Evolutionary conservation across 2,797 vertebrate species (phyloP).

Genomic region (Acipenser oxyrinchus): DNA sequence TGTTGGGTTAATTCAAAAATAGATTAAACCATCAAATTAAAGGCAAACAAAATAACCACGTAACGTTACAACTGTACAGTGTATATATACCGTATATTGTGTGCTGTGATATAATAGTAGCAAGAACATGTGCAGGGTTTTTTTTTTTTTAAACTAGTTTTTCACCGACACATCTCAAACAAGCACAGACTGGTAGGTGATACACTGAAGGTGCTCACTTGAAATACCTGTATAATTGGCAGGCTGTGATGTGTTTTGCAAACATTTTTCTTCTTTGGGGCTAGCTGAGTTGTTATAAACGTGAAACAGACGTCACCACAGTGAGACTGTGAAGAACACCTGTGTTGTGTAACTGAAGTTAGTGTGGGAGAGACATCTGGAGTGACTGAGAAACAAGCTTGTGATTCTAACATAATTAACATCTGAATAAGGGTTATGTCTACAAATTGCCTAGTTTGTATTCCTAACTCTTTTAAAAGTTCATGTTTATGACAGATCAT

Average conservation of each 20-base stretch:
- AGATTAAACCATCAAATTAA: too few species aligned
- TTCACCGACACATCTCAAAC: slow-evolving; percentile 17
- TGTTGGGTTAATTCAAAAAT: too few species aligned
- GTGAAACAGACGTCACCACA: slow-evolving; percentile 17
- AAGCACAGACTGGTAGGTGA: slow-evolving; percentile 25
- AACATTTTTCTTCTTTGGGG: slow-evolving; percentile 23
- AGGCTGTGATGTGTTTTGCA: slow-evolving; percentile 37
- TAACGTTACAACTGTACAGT: too few species aligned
- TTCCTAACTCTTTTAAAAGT: too few species aligned
- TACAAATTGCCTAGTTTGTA: not conserved
- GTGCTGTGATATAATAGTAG: too few species aligned
- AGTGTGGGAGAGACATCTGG: slow-evolving; percentile 41
- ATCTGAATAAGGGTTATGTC: slow-evolving; percentile 8
- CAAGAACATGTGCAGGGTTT: too few species aligned
- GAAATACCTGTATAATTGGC: slow-evolving; percentile 30
- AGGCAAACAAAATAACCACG: too few species aligned
- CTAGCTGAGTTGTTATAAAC: slow-evolving; percentile 31
- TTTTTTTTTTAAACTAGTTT: not conserved
- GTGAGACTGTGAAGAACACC: slow-evolving; percentile 26
- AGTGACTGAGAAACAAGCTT: slow-evolving; percentile 19
- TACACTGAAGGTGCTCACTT: not conserved
- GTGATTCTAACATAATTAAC: slow-evolving; percentile 11
- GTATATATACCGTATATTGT: too few species aligned
- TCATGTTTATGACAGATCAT: too few species aligned
- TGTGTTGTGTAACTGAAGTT: slow-evolving; percentile 24